Percentiles rank a stretch among this genome's conserved stretches.
phyloP scores from a whole-genome alignment of 2,797 vertebrate genomes.

The Vultur gryphus region DNA sequence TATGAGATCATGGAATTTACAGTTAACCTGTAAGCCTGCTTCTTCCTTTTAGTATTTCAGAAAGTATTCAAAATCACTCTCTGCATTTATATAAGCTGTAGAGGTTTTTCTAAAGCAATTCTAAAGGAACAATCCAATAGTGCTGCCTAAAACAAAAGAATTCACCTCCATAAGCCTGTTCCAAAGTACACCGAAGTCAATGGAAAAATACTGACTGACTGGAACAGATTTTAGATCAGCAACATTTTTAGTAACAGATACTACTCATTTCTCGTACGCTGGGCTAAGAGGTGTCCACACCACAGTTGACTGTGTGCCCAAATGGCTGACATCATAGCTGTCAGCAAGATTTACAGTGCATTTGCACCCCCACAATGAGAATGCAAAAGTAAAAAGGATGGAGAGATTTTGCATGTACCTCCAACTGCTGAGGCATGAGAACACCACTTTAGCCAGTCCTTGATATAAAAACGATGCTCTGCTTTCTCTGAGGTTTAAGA shows the following conservation, averaged over 20 bases:
- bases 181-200: not conserved
- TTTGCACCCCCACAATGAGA: not conserved
- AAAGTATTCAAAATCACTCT: not conserved
- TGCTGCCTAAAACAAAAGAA: not conserved
- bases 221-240: not conserved
- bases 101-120: not conserved
- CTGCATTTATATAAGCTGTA: not conserved
- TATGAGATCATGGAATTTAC: not conserved
- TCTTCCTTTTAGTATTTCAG: not conserved
- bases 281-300: not conserved
- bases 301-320: not conserved
- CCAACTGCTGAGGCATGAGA: not conserved
- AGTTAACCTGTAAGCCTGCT: not conserved
- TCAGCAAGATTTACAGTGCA: not conserved
- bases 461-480: not conserved
- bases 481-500: not conserved
- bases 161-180: not conserved
- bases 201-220: not conserved
- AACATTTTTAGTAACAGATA: not conserved
- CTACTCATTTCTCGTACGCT: not conserved
- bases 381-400: not conserved
- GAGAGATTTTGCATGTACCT: not conserved
- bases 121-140: not conserved
- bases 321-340: not conserved
- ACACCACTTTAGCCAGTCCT: not conserved